Conservation (phyloP, 2,113 vertebrate species). For the Myiopsitta monachus region DNA sequence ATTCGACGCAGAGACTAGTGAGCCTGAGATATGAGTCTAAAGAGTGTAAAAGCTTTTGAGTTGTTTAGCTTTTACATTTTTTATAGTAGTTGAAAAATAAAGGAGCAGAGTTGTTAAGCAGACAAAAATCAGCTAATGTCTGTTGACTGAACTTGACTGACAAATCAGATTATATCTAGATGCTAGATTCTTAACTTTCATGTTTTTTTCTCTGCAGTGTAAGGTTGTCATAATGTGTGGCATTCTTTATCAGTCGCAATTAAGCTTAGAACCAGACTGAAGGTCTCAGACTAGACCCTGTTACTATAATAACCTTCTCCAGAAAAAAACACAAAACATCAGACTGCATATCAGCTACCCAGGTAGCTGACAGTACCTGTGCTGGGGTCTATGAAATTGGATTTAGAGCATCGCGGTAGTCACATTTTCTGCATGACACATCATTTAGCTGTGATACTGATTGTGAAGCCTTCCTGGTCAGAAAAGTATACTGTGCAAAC, state of each 20-base stretch:
- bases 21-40: neutral
- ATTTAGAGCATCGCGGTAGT: neutral
- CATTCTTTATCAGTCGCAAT: neutral
- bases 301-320: neutral
- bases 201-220: neutral
- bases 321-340: neutral
- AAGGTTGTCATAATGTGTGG: neutral
- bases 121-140: neutral
- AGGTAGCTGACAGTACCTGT: neutral
- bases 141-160: neutral
- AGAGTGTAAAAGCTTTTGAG: neutral
- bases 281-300: neutral
- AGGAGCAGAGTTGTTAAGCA: neutral
- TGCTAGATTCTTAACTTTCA: neutral
- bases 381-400: neutral
- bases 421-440: neutral
- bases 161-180: neutral
- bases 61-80: neutral
- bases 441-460: neutral
- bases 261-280: neutral
- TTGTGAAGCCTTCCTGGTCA: neutral
- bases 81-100: neutral
- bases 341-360: neutral
- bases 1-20: neutral
- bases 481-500: neutral